Base-by-base conservation (phyloP, 2,113 vertebrate genomes). In the Tauraco erythrolophus region DNA sequence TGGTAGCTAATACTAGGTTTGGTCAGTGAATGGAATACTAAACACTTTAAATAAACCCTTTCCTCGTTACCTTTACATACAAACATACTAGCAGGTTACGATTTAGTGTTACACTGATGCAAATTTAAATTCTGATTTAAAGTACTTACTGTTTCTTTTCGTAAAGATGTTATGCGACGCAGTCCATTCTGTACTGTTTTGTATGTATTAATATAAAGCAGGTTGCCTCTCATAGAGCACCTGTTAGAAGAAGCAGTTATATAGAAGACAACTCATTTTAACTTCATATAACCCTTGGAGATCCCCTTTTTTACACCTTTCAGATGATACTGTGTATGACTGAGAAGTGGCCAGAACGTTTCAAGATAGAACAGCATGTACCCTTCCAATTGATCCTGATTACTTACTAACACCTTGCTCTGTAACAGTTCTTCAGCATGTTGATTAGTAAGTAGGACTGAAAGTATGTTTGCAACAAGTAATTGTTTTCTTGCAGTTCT, bases 331-430 rank as follows among this genome's bases (percentile, higher is more conserved):
- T 41, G 16, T 6, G 6, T 19, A 41, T 37, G 62, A 58, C 85
- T 16, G 69, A 74, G 60, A 54, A 3, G 9, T 1, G 18, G 48
- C 43, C n/a, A n/a, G 35, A 43, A n/a, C 33, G 19, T 45, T 37
- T 37, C 9, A 11, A 39, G n/a, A 7, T 1, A 25, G 31, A 31
- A 23, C 2, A 10, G 62, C n/a, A 31, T 0, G 18, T 31, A 15
- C 62, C 57, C 45, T 64, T 35, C n/a, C 23, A 24, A 9, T 19
- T 2, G 30, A 70, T 10, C 51, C n/a, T 8, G 6, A 41, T 11
- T 33, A 39, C 28, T 64, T 41, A 39, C 1, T 16, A n/a, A 25
- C 51, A n/a, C 50, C 6, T 13, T 50, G 19, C 23, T 51, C 56
- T 35, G 10, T 14, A 81, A 14, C 13, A 48, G 41, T 14, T 56